Evolutionary conservation across 2,888 invertebrate genomes (phyloP).

Genomic region (Cheilosia pagana): DNA sequence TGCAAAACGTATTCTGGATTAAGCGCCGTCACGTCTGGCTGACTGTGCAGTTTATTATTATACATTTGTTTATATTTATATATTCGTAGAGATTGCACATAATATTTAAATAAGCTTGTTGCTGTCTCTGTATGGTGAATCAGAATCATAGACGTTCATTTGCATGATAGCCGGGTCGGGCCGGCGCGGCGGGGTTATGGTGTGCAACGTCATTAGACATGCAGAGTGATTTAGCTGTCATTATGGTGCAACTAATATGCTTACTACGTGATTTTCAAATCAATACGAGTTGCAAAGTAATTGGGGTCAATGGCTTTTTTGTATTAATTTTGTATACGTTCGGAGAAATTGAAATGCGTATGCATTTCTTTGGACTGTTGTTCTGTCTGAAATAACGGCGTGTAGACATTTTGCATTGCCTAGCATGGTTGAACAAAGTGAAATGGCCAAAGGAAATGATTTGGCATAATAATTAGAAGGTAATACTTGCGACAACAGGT

Average conservation of each 20-base stretch:
- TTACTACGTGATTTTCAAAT: constrained; percentile 42
- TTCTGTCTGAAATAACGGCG: background rate
- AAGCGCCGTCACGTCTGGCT: constrained; percentile 78
- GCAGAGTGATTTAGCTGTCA: constrained; percentile 60
- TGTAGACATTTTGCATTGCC: background rate
- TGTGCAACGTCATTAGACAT: constrained; percentile 66
- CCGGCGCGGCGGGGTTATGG: too few species aligned
- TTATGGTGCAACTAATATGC: constrained; percentile 52
- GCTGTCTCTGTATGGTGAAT: constrained; percentile 49
- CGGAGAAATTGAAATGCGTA: background rate
- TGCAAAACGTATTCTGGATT: constrained; percentile 68
- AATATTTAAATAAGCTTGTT: constrained; percentile 16
- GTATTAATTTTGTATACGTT: constrained; percentile 8
- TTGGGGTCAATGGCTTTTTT: constrained; percentile 60
- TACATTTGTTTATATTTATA: constrained; percentile 60
- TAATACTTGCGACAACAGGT: too few species aligned
- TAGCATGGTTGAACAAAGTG: too few species aligned
- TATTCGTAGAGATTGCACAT: constrained; percentile 23
- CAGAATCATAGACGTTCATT: constrained; percentile 60
- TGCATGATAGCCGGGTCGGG: constrained; percentile 54
- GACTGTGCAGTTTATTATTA: constrained; percentile 75
- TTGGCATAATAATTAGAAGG: too few species aligned
- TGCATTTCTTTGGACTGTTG: background rate
- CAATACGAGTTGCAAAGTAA: constrained; percentile 45
- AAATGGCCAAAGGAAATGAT: too few species aligned